Evolutionary conservation across 2,113 vertebrate species (phyloP).

Genomic region (Petromus typicus): DNA sequence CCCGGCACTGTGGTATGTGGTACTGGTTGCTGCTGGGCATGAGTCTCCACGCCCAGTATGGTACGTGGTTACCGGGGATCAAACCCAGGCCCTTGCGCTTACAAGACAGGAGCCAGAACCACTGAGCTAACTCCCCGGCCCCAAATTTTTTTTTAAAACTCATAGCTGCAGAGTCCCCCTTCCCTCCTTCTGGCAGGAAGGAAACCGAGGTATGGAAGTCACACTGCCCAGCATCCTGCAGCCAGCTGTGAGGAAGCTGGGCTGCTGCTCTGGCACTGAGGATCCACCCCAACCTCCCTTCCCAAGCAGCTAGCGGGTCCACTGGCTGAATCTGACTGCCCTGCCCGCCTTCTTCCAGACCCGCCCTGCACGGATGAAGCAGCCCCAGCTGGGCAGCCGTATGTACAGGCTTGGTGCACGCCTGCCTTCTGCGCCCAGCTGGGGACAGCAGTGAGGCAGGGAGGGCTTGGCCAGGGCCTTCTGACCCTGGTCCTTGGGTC

Average conservation of each 20-base stretch:
- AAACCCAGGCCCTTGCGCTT: too few species aligned
- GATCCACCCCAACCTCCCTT: not conserved
- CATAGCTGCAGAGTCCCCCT: too few species aligned
- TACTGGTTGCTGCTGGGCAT: too few species aligned
- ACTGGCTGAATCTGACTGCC: not conserved
- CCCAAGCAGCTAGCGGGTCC: not conserved
- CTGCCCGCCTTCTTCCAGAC: not conserved
- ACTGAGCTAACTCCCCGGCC: too few species aligned
- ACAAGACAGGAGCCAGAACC: too few species aligned
- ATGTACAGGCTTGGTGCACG: too few species aligned
- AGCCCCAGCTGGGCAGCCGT: not conserved
- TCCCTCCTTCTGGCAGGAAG: not conserved
- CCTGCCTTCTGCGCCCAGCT: too few species aligned
- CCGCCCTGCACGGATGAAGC: not conserved
- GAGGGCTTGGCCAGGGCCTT: not conserved
- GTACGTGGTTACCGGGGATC: too few species aligned
- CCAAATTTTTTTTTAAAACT: too few species aligned
- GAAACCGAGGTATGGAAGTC: not conserved
- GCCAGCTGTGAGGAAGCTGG: not conserved
- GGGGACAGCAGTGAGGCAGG: not conserved
- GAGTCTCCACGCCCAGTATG: too few species aligned
- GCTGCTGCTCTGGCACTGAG: not conserved
- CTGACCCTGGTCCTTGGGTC: not conserved
- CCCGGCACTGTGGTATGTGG: too few species aligned
- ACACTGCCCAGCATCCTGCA: accelerated